These are phyloP conservation scores for Sapayoa aenigma DNA, from an alignment of 2,113 vertebrate species.

Conservation along the genomic window DNA sequence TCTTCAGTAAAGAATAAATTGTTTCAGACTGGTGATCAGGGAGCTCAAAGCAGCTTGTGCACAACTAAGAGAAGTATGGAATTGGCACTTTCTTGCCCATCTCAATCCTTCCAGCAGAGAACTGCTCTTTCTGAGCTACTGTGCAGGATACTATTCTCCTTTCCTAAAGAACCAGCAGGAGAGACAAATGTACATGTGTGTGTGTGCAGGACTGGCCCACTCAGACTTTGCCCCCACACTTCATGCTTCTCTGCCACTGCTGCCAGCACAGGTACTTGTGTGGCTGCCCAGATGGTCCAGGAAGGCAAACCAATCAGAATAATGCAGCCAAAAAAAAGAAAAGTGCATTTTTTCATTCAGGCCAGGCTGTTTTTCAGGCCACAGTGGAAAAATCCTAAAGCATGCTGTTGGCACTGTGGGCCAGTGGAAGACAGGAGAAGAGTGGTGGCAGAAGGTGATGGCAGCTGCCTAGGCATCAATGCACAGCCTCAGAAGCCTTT, in stretches of 20 bases:
- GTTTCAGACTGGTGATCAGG: background rate
- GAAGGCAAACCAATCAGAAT: background rate
- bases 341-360: background rate
- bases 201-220: background rate
- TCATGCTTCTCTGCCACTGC: background rate
- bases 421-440: background rate
- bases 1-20: background rate
- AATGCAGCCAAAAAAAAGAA: background rate
- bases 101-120: background rate
- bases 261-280: background rate
- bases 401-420: too few species aligned
- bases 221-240: accelerated
- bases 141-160: background rate
- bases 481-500: background rate
- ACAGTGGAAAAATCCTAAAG: background rate
- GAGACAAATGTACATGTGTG: background rate
- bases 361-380: background rate
- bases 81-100: background rate
- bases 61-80: background rate
- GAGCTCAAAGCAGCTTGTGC: background rate
- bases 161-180: background rate
- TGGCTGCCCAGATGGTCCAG: background rate
- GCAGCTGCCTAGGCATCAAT: background rate
- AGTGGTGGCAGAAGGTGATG: background rate
- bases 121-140: background rate